Base-by-base conservation (phyloP, 2,113 vertebrate species). In the Vidua macroura region DNA sequence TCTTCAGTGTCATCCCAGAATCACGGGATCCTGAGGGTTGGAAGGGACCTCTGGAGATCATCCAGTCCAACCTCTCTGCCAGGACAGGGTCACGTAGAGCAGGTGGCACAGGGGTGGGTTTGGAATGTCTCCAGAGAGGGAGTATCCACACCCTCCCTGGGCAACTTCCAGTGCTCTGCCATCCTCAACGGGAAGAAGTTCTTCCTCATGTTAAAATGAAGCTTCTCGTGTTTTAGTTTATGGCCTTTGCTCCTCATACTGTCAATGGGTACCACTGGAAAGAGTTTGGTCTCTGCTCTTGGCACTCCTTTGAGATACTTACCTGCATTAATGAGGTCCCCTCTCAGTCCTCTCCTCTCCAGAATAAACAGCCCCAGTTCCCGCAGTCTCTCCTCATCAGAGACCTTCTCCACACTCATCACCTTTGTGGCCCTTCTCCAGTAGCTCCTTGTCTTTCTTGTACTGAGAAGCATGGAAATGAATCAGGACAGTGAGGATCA, bases 321-420 rank as follows among this genome's bases (percentile, higher is more conserved):
- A 16, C 12, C 6, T 6, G 11, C 27, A 8, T 24, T 52, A 17
- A 11, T 13, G 46, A 41, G 13, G 22, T 46, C 10, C 2, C 12
- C 7, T 81, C 27, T 81, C 37, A 44, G 23, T n/a, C 33, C 35
- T 35, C 53, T 35, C 35, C 52, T 59, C 30, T 67, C 27, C 27
- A 44, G 59, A 44, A 9, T 33, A 16, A 81, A 6, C 9, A 67
- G 46, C 13, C 33, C 7, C 19, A 18, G 78, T 3, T 60, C 33
- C 16, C 0, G 0, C 15, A 21, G 13, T 52, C 16, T 44, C 23
- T 39, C 15, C 37, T 46, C 20, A 13, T 22, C 24, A 35, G 23
- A n/a, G 33, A 59, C 7, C 7, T 53, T 46, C 24, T 53, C 24
- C 30, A 46, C 33, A 6, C 33, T 46, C 37, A 52, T 14, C 27